A percentile compares a stretch with the other conserved stretches of the same genome.
Evolutionary conservation across 1,140 invertebrate genomes (phyloP).

Genomic region (Trachymyrmex cornetzi): DNA sequence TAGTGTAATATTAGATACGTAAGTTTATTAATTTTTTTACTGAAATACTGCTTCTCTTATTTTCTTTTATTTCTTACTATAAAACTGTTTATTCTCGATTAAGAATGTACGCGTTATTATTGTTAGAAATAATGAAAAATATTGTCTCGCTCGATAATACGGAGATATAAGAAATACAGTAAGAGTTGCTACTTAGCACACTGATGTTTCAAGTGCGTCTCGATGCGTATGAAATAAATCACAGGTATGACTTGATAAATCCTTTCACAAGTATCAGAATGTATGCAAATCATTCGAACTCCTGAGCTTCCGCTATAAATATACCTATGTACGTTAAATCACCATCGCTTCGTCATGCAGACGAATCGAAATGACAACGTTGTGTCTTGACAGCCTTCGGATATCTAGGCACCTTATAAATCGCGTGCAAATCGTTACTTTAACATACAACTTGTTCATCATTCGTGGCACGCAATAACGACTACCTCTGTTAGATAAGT

Average conservation of each 20-base stretch:
- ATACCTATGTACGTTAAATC: conserved; percentile 16
- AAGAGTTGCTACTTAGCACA: conserved; percentile 12
- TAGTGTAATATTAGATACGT: background rate
- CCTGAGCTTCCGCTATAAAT: conserved; percentile 6
- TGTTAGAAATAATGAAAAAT: background rate
- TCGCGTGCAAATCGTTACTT: conserved; percentile 39
- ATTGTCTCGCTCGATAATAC: background rate
- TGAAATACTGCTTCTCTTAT: background rate
- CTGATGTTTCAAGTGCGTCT: conserved; percentile 30
- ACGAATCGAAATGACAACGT: conserved; percentile 59
- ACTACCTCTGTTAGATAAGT: conserved; percentile 5
- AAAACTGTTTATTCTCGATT: background rate
- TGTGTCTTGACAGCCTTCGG: conserved; percentile 28
- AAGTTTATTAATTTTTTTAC: background rate
- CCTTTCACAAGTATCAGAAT: conserved; percentile 17
- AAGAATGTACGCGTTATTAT: background rate
- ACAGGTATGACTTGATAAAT: conserved; percentile 33
- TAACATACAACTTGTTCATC: conserved; percentile 43
- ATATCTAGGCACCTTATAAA: conserved; percentile 34
- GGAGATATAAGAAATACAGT: background rate
- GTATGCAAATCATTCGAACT: conserved; percentile 47
- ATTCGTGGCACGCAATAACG: conserved; percentile 43
- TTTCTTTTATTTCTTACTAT: background rate
- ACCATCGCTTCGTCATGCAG: conserved; percentile 5
- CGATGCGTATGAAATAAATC: conserved; percentile 40